Evolutionary conservation across 2,888 invertebrate genomes (phyloP).

Genomic region (Sylvicola fuscatus): DNA sequence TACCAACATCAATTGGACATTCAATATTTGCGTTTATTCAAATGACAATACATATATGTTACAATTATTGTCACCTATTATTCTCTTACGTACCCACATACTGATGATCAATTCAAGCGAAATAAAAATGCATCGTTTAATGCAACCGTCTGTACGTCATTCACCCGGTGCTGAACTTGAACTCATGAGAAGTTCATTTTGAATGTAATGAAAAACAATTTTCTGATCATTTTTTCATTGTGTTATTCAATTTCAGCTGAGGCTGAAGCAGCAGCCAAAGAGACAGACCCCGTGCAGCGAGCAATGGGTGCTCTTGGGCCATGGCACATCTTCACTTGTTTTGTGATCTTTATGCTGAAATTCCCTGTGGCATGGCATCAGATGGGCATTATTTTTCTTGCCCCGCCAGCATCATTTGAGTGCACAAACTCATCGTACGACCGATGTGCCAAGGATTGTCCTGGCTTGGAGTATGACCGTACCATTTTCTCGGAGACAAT

Average conservation of each 20-base stretch:
- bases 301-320: conserved; percentile 50
- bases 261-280: conserved; percentile 14
- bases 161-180: too few species aligned
- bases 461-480: conserved; percentile 36
- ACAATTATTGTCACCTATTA: too few species aligned
- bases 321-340: conserved; percentile 54
- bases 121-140: too few species aligned
- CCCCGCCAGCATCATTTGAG: conserved; percentile 39
- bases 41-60: too few species aligned
- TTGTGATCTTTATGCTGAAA: conserved; percentile 47
- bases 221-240: too few species aligned
- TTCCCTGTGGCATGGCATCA: conserved; percentile 69
- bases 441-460: conserved; percentile 32
- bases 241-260: neutral
- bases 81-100: too few species aligned
- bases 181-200: too few species aligned
- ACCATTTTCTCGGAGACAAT: conserved; percentile 50
- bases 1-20: too few species aligned
- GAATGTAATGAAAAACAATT: too few species aligned
- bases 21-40: too few species aligned
- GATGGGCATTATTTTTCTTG: conserved; percentile 54
- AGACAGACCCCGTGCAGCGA: conserved; percentile 41
- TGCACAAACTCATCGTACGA: conserved; percentile 25
- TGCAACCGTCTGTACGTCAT: too few species aligned
- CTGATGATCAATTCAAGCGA: too few species aligned